A percentile compares a stretch with the other conserved stretches of the same genome.
Conservation (phyloP, 1,140 invertebrate species). For the Ceratoteleas bidentatus region DNA sequence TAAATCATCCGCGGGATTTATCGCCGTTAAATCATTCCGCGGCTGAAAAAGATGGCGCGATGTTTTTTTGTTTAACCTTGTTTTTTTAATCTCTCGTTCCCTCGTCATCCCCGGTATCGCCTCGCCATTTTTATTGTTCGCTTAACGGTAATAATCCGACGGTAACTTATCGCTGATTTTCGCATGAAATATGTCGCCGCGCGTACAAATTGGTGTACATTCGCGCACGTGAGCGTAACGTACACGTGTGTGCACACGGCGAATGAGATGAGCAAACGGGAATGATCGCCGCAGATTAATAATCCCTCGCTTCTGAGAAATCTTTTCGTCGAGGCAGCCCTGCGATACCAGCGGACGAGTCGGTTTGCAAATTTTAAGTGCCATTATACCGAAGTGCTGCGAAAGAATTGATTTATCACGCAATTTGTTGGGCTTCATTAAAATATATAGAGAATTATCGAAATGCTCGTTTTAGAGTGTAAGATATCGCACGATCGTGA, state of each 20-base stretch:
- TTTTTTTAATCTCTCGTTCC: neutral
- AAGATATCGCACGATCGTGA: too few species aligned
- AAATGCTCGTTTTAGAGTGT: too few species aligned
- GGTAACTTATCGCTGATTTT: slow-evolving; percentile 51
- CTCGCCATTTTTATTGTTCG: slow-evolving; percentile 42
- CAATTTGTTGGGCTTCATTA: too few species aligned
- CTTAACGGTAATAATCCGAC: slow-evolving; percentile 49
- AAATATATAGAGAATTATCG: too few species aligned
- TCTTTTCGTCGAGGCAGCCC: slow-evolving; percentile 44
- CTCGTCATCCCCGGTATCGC: neutral
- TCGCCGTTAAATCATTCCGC: slow-evolving; percentile 18
- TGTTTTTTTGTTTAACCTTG: too few species aligned
- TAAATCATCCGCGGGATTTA: slow-evolving; percentile 43
- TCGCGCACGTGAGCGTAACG: slow-evolving; percentile 12
- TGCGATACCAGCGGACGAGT: slow-evolving; percentile 28
- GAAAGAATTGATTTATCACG: too few species aligned
- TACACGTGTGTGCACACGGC: slow-evolving; percentile 36
- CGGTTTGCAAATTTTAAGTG: slow-evolving; percentile 32
- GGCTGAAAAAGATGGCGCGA: neutral
- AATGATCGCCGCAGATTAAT: slow-evolving; percentile 61
- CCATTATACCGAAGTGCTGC: neutral
- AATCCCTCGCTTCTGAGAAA: slow-evolving; percentile 58
- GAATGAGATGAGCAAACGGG: slow-evolving; percentile 61
- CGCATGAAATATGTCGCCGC: slow-evolving; percentile 53
- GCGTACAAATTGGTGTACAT: slow-evolving; percentile 47